phyloP scores from a whole-genome alignment of 2,797 vertebrate genomes.

The Sciurus vulgaris region DNA sequence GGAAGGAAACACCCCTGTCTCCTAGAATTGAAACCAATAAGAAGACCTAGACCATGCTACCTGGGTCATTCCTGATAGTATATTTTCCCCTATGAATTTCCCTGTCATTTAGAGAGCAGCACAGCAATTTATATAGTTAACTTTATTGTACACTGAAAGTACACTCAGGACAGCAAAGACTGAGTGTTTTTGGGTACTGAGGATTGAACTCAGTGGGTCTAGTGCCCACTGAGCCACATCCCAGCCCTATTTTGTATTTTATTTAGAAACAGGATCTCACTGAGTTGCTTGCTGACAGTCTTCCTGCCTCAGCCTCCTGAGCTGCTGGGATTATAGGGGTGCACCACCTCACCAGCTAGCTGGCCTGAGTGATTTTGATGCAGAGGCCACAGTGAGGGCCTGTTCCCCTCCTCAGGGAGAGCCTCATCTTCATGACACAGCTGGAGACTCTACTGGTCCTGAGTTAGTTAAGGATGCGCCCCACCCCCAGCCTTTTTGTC shows the following conservation, averaged over 20 bases:
- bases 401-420: not conserved
- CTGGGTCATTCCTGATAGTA: not conserved
- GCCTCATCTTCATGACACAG: not conserved
- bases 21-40: not conserved
- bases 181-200: no score
- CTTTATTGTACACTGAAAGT: not conserved
- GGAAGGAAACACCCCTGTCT: not conserved
- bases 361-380: not conserved
- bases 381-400: not conserved
- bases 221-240: no score
- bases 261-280: no score
- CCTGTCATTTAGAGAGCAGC: not conserved
- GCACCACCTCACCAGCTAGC: no score
- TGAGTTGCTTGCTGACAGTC: no score
- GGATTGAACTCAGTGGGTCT: no score
- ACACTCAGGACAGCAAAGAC: not conserved
- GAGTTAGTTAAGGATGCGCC: not conserved
- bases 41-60: not conserved
- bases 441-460: slow-evolving; percentile 19
- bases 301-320: no score
- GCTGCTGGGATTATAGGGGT: no score
- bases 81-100: not conserved
- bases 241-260: no score
- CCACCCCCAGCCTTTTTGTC: not conserved
- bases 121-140: not conserved